Conservation (phyloP, 2,797 vertebrate species). For the Brachyalestes nurse region DNA sequence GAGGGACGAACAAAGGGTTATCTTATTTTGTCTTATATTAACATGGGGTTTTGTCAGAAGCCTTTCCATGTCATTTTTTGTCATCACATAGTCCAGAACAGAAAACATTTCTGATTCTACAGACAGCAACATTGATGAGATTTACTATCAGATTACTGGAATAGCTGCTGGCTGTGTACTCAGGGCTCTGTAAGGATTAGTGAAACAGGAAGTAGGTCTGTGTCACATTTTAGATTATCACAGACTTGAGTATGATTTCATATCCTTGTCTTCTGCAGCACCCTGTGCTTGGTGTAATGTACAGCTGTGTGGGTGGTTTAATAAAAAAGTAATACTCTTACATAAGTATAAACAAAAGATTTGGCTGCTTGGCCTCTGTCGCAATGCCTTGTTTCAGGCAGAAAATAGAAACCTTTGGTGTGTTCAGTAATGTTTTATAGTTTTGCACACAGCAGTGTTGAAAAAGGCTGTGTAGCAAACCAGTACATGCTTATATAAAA, state of each 20-base stretch:
- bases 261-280: constrained; percentile 30
- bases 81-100: neutral
- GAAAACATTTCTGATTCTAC: neutral
- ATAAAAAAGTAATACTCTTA: neutral
- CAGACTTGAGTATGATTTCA: constrained; percentile 45
- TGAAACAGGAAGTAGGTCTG: constrained; percentile 55
- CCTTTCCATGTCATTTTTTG: neutral
- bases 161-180: constrained; percentile 21
- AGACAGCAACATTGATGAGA: neutral
- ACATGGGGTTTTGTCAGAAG: no score
- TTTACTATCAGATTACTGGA: constrained; percentile 10
- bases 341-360: constrained; percentile 8
- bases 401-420: neutral
- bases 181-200: constrained; percentile 53
- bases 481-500: neutral
- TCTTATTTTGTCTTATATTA: no score
- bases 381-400: neutral
- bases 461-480: no score
- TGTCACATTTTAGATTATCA: constrained; percentile 51
- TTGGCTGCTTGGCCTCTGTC: neutral
- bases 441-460: neutral
- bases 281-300: constrained; percentile 1
- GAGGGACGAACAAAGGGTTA: no score
- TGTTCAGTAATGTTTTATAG: neutral
- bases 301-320: neutral